phyloP scores from a whole-genome alignment of 1,140 invertebrate species.

The Drosophila auraria region DNA sequence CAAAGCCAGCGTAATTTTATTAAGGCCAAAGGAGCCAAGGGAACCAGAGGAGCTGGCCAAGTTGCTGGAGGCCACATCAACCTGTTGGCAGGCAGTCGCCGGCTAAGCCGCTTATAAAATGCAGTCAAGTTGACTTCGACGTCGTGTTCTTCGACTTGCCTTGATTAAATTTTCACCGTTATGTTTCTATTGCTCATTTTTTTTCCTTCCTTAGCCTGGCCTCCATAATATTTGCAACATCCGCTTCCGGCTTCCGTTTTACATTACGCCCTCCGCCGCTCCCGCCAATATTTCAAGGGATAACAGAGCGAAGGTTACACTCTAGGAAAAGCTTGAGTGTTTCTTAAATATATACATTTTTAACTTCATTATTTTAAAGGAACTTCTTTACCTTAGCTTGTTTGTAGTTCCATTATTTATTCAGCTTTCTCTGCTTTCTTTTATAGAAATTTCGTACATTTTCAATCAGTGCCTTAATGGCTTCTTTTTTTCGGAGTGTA shows the following conservation, averaged over 20 bases:
- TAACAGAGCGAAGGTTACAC: conserved; percentile 13
- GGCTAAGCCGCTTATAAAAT: conserved; percentile 75
- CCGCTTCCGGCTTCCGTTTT: conserved; percentile 79
- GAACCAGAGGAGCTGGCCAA: conserved; percentile 19
- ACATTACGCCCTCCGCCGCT: conserved; percentile 50
- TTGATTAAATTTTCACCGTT: conserved; percentile 81
- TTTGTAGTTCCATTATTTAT: not conserved
- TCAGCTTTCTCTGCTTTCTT: too few relatives aligned
- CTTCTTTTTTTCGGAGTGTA: conserved; percentile 17
- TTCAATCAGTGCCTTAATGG: conserved; percentile 5
- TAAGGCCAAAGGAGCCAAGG: conserved; percentile 45
- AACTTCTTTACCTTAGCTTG: too few relatives aligned
- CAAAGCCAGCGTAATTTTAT: conserved; percentile 73
- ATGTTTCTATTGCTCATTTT: conserved; percentile 70
- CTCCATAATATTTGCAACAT: conserved; percentile 78
- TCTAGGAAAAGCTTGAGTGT: not conserved
- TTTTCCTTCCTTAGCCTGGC: conserved; percentile 13
- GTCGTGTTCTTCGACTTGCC: conserved; percentile 64
- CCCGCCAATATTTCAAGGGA: conserved; percentile 3
- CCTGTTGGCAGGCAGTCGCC: conserved; percentile 54
- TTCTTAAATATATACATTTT: too few relatives aligned
- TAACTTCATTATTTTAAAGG: too few relatives aligned
- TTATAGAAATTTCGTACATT: conserved; percentile 3
- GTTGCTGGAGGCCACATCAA: conserved; percentile 37
- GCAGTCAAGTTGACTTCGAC: conserved; percentile 61